Evolutionary conservation across 2,797 vertebrate genomes (phyloP).

Genomic region (Apogon talboti): DNA sequence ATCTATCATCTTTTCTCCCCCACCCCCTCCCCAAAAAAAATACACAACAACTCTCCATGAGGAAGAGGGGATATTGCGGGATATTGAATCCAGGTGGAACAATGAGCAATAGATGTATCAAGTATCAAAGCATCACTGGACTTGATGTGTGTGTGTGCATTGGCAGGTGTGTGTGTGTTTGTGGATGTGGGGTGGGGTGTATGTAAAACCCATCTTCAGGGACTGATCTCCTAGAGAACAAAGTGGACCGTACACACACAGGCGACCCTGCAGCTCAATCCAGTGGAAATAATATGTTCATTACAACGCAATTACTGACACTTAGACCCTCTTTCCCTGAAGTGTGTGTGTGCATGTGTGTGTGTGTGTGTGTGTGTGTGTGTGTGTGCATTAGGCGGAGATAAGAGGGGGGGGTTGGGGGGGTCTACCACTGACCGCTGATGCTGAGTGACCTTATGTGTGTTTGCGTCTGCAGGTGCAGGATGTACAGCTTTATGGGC

Average conservation of each 20-base stretch:
- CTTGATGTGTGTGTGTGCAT: not conserved
- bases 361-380: slow-evolving; percentile 11
- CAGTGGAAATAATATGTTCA: slow-evolving; percentile 83
- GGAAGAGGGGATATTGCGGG: slow-evolving; percentile 43
- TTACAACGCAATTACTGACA: slow-evolving; percentile 84
- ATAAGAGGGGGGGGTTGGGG: not conserved
- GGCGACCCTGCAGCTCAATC: slow-evolving; percentile 72
- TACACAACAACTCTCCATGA: slow-evolving; percentile 49
- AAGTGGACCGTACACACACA: slow-evolving; percentile 67
- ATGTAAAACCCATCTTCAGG: slow-evolving; percentile 55
- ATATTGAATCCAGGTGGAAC: slow-evolving; percentile 75
- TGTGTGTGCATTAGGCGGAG: not conserved
- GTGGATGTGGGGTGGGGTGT: slow-evolving; percentile 7
- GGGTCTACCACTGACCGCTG: slow-evolving; percentile 49
- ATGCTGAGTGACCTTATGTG: slow-evolving; percentile 66
- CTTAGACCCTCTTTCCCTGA: slow-evolving; percentile 77
- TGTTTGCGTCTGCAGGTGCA: slow-evolving; percentile 72
- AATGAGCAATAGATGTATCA: slow-evolving; percentile 77
- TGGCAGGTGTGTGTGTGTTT: not conserved
- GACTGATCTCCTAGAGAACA: slow-evolving; percentile 71
- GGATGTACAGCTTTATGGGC: slow-evolving; percentile 87
- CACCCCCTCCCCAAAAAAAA: slow-evolving; percentile 4
- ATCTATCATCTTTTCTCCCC: slow-evolving; percentile 34
- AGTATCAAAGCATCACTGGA: slow-evolving; percentile 75
- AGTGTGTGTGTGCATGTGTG: slow-evolving; percentile 56